These are phyloP conservation scores for Ciconia boyciana DNA, from an alignment of 2,113 vertebrate species.

Conservation along the genomic window DNA sequence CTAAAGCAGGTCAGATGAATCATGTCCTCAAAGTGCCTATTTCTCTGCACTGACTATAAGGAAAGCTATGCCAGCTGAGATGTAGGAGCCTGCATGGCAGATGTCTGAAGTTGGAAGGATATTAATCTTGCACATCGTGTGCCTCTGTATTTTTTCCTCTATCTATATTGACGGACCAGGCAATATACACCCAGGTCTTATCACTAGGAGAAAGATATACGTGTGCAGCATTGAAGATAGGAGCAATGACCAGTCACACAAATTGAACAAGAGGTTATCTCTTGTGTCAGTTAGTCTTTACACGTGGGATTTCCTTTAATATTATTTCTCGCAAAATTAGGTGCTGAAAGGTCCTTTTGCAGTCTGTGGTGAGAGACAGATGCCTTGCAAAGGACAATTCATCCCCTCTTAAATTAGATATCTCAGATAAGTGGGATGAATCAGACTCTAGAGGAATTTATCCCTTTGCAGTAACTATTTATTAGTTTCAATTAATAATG, in stretches of 20 bases:
- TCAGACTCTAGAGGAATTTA: neutral
- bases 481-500: neutral
- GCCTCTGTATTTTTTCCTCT: neutral
- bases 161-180: neutral
- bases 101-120: neutral
- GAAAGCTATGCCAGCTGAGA: neutral
- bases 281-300: neutral
- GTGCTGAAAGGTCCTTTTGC: neutral
- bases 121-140: neutral
- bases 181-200: neutral
- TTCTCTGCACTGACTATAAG: neutral
- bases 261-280: neutral
- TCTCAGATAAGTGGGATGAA: neutral
- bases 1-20: neutral
- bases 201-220: neutral
- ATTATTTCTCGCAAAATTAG: fast-evolving
- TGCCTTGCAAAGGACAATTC: neutral
- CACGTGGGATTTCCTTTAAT: neutral
- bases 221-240: neutral
- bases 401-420: neutral
- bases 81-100: neutral
- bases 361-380: neutral
- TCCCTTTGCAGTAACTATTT: neutral
- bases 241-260: neutral
- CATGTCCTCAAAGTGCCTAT: neutral